A percentile compares a stretch with the other conserved stretches of the same genome.
Evolutionary conservation across 2,113 vertebrate genomes (phyloP).

Genomic region (Oryzias woworae): DNA sequence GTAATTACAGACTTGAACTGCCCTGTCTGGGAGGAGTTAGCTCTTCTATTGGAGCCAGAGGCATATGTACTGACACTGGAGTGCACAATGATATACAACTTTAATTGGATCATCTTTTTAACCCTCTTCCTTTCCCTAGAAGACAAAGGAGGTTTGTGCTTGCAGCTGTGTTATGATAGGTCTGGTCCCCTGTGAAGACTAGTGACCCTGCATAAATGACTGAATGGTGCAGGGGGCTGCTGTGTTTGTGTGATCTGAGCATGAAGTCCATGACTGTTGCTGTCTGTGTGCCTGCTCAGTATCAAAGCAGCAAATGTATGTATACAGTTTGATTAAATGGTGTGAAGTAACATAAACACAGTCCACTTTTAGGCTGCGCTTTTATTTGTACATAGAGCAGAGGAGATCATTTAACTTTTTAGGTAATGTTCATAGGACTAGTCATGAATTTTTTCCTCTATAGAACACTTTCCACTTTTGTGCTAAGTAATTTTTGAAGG

Average conservation of each 20-base stretch:
- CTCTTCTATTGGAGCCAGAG: constrained; percentile 87
- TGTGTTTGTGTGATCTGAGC: constrained; percentile 63
- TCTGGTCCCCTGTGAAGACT: constrained; percentile 70
- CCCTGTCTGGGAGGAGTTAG: constrained; percentile 85
- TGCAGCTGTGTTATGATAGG: constrained; percentile 74
- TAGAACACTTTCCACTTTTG: constrained; percentile 12
- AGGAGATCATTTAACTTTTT: too few relatives aligned
- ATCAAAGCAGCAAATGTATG: constrained; percentile 50
- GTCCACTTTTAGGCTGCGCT: constrained; percentile 7
- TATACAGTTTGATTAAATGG: constrained; percentile 47
- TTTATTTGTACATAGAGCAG: not conserved
- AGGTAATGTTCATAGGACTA: not conserved
- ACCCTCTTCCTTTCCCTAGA: constrained; percentile 61
- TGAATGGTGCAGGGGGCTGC: constrained; percentile 41
- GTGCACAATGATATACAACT: constrained; percentile 90
- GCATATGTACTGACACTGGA: constrained; percentile 92
- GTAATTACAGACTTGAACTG: constrained; percentile 96
- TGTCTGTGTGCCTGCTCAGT: constrained; percentile 54
- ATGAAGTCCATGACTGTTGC: constrained; percentile 41
- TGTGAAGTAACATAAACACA: constrained; percentile 49
- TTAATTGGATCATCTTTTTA: constrained; percentile 92
- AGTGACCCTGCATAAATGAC: constrained; percentile 67
- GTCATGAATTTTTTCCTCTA: not conserved
- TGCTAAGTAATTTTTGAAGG: not conserved
- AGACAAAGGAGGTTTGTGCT: constrained; percentile 71